phyloP scores from a whole-genome alignment of 2,797 vertebrate genomes.

The Microchirus variegatus region DNA sequence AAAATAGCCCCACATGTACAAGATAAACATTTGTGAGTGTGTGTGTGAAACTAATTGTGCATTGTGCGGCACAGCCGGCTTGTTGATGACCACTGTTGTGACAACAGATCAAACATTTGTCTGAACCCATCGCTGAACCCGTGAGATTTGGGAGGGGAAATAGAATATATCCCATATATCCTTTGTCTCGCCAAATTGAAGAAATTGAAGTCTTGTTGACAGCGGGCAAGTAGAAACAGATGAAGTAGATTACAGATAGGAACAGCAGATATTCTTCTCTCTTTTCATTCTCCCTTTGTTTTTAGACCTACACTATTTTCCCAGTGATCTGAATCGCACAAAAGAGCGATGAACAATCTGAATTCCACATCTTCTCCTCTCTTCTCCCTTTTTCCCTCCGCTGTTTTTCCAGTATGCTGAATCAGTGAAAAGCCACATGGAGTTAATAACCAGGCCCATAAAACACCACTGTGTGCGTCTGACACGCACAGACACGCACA shows the following conservation, averaged over 20 bases:
- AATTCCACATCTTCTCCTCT: constrained; percentile 17
- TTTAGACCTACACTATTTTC: neutral
- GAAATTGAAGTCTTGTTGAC: constrained; percentile 32
- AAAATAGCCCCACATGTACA: constrained; percentile 68
- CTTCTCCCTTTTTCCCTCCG: constrained; percentile 6
- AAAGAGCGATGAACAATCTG: constrained; percentile 14
- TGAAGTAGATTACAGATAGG: constrained; percentile 27
- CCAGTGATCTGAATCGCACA: constrained; percentile 11
- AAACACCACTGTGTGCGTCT: constrained; percentile 39
- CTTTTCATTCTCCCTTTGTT: neutral
- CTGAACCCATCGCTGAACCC: constrained; percentile 48
- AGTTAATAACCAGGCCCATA: constrained; percentile 49
- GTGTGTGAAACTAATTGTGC: constrained; percentile 68
- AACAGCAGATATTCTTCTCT: constrained; percentile 15
- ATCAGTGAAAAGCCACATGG: constrained; percentile 53
- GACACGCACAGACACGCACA: constrained; percentile 13
- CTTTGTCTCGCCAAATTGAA: constrained; percentile 50
- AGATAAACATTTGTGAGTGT: constrained; percentile 67
- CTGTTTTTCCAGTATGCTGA: constrained; percentile 36
- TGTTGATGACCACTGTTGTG: constrained; percentile 62
- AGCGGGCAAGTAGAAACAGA: constrained; percentile 34
- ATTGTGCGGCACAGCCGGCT: constrained; percentile 36
- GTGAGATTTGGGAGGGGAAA: constrained; percentile 57
- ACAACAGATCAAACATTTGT: constrained; percentile 72
- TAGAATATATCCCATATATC: constrained; percentile 49